Conservation (phyloP, 2,113 vertebrate species). For the Micronycteris hirsuta region DNA sequence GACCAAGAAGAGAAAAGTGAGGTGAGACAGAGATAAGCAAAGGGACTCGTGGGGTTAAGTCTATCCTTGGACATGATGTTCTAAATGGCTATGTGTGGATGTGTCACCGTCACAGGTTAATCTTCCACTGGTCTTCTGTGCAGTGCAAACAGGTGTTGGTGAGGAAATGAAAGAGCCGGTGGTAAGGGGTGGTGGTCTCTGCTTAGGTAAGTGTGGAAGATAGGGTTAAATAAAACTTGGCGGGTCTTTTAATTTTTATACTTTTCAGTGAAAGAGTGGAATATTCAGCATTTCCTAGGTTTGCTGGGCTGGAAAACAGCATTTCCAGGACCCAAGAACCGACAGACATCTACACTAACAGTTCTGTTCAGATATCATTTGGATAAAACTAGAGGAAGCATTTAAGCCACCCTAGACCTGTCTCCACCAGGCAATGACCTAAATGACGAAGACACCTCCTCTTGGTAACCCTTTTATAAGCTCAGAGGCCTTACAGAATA, state of each 20-base stretch:
- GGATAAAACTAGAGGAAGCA: not conserved
- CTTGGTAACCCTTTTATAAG: not conserved
- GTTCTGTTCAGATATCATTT: not conserved
- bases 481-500: not conserved
- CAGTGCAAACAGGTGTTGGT: not conserved
- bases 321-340: not conserved
- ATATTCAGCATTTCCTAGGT: not conserved
- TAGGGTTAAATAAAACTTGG: not conserved
- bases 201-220: not conserved
- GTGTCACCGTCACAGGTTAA: no score
- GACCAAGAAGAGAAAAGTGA: not conserved
- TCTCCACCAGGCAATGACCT: rapidly evolving
- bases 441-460: not conserved
- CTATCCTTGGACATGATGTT: not conserved
- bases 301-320: not conserved
- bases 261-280: not conserved
- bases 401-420: not conserved
- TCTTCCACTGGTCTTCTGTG: no score
- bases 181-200: not conserved
- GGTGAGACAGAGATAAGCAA: not conserved
- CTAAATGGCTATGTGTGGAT: not conserved
- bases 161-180: not conserved
- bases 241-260: not conserved
- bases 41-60: not conserved
- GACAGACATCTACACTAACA: not conserved